phyloP scores from a whole-genome alignment of 2,888 invertebrate genomes.

The Hirtodrosophila cameraria region DNA sequence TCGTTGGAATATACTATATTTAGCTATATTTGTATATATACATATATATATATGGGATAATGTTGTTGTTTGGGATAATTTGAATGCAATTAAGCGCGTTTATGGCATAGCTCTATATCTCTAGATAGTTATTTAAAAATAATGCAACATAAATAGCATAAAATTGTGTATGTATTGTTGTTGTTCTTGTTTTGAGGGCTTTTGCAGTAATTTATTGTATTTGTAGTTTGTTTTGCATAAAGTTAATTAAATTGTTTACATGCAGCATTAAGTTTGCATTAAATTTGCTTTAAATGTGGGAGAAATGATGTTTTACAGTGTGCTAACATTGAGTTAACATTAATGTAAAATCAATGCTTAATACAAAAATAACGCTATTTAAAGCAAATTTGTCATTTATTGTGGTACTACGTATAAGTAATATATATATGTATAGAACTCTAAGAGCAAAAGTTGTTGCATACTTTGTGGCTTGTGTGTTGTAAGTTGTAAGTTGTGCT shows the following conservation, averaged over 20 bases:
- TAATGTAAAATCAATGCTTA: too few relatives aligned
- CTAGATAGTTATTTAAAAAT: conserved; percentile 19
- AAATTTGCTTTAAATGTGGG: conserved; percentile 52
- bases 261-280: conserved; percentile 64
- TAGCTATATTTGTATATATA: not conserved
- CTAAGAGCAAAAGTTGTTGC: conserved; percentile 29
- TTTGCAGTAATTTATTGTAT: conserved; percentile 42
- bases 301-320: too few relatives aligned
- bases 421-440: conserved; percentile 1
- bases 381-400: conserved; percentile 43
- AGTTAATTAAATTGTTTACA: conserved; percentile 68
- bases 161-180: conserved; percentile 39
- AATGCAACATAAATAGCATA: conserved; percentile 44
- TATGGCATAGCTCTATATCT: conserved; percentile 12
- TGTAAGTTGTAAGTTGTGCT: conserved; percentile 43
- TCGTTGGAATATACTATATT: conserved; percentile 1
- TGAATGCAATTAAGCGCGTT: conserved; percentile 35
- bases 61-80: conserved; percentile 32
- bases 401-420: conserved; percentile 25
- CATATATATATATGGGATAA: conserved; percentile 8
- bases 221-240: conserved; percentile 42
- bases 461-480: conserved; percentile 47
- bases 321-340: not conserved
- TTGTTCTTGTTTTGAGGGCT: conserved; percentile 4
- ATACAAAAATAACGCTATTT: conserved; percentile 9